Evolutionary conservation across 2,888 invertebrate genomes (phyloP).

Genomic region (Drosophila niveifrons): DNA sequence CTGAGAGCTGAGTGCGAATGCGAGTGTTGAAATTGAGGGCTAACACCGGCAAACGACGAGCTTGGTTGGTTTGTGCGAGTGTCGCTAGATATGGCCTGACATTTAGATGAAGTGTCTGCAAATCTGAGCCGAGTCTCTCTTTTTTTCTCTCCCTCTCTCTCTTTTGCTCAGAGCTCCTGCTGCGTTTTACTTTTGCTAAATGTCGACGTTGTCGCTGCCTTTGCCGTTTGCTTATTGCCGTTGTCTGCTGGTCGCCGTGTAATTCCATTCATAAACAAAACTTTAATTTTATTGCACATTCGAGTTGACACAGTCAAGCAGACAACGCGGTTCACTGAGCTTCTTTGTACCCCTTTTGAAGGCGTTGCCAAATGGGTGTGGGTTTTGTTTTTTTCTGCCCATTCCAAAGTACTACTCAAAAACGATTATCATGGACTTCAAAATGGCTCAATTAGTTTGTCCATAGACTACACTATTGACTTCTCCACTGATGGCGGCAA

Average conservation of each 20-base stretch:
- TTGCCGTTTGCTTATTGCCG: slow-evolving; percentile 14
- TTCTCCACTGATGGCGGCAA: slow-evolving; percentile 46
- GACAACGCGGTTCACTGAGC: slow-evolving; percentile 8
- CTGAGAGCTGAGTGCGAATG: slow-evolving; percentile 51
- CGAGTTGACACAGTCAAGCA: slow-evolving; percentile 62
- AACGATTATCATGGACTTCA: slow-evolving; percentile 73
- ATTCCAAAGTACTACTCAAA: slow-evolving; percentile 53
- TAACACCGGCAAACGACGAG: slow-evolving; percentile 45
- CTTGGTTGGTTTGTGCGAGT: slow-evolving; percentile 62
- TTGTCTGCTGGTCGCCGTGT: slow-evolving; percentile 44
- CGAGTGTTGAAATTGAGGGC: slow-evolving; percentile 70
- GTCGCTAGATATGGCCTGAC: slow-evolving; percentile 84
- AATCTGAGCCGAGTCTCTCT: slow-evolving; percentile 69
- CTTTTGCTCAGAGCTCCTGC: slow-evolving; percentile 53
- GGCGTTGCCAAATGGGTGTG: slow-evolving; percentile 53
- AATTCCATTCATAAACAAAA: slow-evolving; percentile 85
- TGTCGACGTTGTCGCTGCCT: slow-evolving; percentile 48
- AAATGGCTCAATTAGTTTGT: slow-evolving; percentile 84
- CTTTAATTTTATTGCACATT: slow-evolving; percentile 79
- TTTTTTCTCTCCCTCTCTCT: slow-evolving; percentile 36
- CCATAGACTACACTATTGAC: slow-evolving; percentile 46
- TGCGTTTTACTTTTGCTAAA: slow-evolving; percentile 63
- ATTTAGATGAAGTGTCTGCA: slow-evolving; percentile 84
- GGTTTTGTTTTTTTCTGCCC: slow-evolving; percentile 15
- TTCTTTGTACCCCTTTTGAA: slow-evolving; percentile 36